Evolutionary conservation across 2,113 vertebrate species (phyloP).

Genomic region (Forbesichthys papilliferus): DNA sequence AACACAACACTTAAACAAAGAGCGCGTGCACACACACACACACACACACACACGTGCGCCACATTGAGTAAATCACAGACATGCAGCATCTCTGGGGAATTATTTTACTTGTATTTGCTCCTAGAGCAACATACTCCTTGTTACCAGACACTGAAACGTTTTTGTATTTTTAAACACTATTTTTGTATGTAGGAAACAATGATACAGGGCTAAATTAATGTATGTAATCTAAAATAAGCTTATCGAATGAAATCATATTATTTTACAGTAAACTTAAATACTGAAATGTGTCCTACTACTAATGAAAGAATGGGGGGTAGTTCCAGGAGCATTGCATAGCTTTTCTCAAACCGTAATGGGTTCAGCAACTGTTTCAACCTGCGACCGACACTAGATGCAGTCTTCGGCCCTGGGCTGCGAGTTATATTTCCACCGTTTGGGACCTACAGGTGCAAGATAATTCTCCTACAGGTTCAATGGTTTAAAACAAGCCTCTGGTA

Average conservation of each 20-base stretch:
- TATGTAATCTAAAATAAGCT: slow-evolving; percentile 46
- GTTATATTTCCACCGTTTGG: too few species aligned
- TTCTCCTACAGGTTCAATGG: too few species aligned
- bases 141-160: slow-evolving; percentile 17
- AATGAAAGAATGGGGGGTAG: too few species aligned
- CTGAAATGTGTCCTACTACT: too few species aligned
- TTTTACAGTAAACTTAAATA: not conserved
- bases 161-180: not conserved
- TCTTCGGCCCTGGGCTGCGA: not conserved
- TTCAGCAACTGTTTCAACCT: not conserved
- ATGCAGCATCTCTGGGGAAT: slow-evolving; percentile 46
- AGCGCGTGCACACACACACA: slow-evolving; percentile 24
- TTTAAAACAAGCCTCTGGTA: too few species aligned
- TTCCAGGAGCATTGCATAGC: too few species aligned
- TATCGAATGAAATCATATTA: not conserved
- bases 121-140: slow-evolving; percentile 41
- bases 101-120: slow-evolving; percentile 33
- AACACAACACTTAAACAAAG: slow-evolving; percentile 31
- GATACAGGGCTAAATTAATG: slow-evolving; percentile 56
- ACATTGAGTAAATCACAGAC: slow-evolving; percentile 44
- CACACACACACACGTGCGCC: slow-evolving; percentile 10
- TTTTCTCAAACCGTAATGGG: not conserved
- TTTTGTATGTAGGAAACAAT: slow-evolving; percentile 24
- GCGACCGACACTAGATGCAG: not conserved
- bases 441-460: too few species aligned